Evolutionary conservation across 2,797 vertebrate genomes (phyloP), one percentile per base, ranked within the genome.

Genomic region (Schizopygopsis pylzovi): DNA sequence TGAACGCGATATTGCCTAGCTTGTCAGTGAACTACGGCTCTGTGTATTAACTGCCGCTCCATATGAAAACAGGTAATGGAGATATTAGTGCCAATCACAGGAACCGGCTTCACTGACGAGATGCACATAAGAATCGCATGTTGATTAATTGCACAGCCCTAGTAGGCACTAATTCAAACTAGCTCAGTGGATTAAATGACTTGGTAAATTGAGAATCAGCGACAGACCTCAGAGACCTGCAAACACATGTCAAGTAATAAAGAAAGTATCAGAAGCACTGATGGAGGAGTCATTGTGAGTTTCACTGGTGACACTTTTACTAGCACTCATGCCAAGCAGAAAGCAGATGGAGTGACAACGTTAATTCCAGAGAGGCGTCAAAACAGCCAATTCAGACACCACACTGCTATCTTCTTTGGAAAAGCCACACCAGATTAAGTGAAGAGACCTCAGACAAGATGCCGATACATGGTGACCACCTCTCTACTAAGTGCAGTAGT

Each of bases 261-360:
- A n/a, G 45, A 41, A 81, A 81, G 18, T n/a, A n/a, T 16, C 45
- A 70, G 4, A 70, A 39, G 56, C 33, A 76, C 15, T 15, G 43
- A 33, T 5, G 6, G 43, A 33, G 5, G 6, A 9, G 41, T 49
- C 43, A 49, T 33, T 49, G 10, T 22, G 59, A 82, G 25, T 28
- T 37, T 16, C 39, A 43, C n/a, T 72, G 6, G 49, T 13, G 54
- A 59, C 41, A 47, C 25, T 15, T 65, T 83, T 80, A 79, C 22
- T 25, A 63, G 13, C 2, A 45, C 39, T 63, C 45, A 65, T 75
- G 84, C 85, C 88, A 77, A 79, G 22, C 73, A 82, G 75, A 83
- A 79, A 67, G 63, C 77, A 43, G 47, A 86, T 33, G 79, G 82
- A 81, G 39, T 75, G n/a, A 65, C 59, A 84, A 39, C 4, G 56